Conservation (phyloP, 2,113 vertebrate species). For the Phoxinus phoxinus region DNA sequence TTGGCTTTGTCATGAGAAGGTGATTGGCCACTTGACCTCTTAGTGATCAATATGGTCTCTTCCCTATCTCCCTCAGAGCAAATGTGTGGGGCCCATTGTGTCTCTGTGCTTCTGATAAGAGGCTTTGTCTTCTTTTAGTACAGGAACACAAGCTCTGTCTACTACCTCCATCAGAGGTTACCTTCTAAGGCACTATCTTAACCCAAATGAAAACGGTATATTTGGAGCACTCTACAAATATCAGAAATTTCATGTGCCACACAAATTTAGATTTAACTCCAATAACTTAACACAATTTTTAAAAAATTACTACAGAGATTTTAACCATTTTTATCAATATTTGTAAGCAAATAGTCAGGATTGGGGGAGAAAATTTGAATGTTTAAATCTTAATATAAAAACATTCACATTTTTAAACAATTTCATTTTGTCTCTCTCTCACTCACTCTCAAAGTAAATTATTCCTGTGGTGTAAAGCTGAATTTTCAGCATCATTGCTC, state of each 20-base stretch:
- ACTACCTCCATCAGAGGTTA: background rate
- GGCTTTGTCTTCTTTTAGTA: constrained; percentile 40
- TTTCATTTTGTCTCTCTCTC: no score
- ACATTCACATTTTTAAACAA: no score
- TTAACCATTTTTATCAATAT: no score
- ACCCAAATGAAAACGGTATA: background rate
- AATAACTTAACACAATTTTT: no score
- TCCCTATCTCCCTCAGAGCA: constrained; percentile 23
- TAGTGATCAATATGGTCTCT: constrained; percentile 35
- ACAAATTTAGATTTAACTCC: background rate
- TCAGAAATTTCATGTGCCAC: background rate
- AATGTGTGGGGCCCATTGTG: constrained; percentile 28
- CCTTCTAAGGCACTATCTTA: background rate
- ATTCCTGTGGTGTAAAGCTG: background rate
- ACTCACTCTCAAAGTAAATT: no score
- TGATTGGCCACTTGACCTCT: constrained; percentile 50
- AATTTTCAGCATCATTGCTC: background rate
- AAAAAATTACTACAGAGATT: no score
- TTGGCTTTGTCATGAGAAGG: constrained; percentile 31
- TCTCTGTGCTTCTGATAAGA: constrained; percentile 20
- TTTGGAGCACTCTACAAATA: background rate
- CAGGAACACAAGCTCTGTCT: background rate
- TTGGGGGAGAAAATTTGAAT: no score
- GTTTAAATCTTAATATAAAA: no score
- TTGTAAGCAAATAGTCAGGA: no score